These are phyloP conservation scores for Drosophila prostipennis DNA, from an alignment of 2,888 invertebrate genomes.

Conservation along the genomic window DNA sequence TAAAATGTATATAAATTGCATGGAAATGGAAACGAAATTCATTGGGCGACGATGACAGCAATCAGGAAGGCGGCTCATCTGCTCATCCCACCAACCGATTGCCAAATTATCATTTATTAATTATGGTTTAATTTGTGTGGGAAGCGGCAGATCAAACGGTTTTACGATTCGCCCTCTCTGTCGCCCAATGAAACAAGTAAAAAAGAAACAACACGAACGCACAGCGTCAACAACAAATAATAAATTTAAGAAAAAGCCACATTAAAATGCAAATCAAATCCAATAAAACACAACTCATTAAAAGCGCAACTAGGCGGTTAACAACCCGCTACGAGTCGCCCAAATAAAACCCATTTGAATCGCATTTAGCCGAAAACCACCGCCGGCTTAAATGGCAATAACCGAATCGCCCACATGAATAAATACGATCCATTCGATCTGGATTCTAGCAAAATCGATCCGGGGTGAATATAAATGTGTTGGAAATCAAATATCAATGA, in stretches of 20 bases:
- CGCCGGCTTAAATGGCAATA: slow-evolving; percentile 20
- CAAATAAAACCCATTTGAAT: slow-evolving; percentile 21
- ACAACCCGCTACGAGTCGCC: slow-evolving; percentile 30
- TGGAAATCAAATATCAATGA: not conserved
- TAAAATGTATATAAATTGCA: slow-evolving; percentile 69
- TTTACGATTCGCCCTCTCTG: not conserved
- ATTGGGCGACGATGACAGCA: slow-evolving; percentile 27
- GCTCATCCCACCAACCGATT: slow-evolving; percentile 1
- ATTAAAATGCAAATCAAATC: slow-evolving; percentile 71
- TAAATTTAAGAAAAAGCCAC: slow-evolving; percentile 48
- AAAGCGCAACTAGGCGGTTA: slow-evolving; percentile 67
- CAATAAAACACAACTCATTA: slow-evolving; percentile 77
- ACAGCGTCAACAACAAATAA: slow-evolving; percentile 56
- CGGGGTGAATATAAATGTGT: not conserved
- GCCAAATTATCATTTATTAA: slow-evolving; percentile 70
- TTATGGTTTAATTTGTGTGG: slow-evolving; percentile 77
- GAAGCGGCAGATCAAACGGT: slow-evolving; percentile 61
- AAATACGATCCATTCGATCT: not conserved
- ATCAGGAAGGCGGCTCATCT: not conserved
- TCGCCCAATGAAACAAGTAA: slow-evolving; percentile 17
- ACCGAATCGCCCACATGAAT: slow-evolving; percentile 20
- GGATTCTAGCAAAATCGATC: not conserved
- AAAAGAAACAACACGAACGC: slow-evolving; percentile 24
- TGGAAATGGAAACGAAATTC: slow-evolving; percentile 59
- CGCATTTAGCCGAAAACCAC: slow-evolving; percentile 9